Percentiles rank a stretch among this genome's conserved stretches.
phyloP scores from a whole-genome alignment of 1,140 invertebrate genomes.

The Cylas formicarius region DNA sequence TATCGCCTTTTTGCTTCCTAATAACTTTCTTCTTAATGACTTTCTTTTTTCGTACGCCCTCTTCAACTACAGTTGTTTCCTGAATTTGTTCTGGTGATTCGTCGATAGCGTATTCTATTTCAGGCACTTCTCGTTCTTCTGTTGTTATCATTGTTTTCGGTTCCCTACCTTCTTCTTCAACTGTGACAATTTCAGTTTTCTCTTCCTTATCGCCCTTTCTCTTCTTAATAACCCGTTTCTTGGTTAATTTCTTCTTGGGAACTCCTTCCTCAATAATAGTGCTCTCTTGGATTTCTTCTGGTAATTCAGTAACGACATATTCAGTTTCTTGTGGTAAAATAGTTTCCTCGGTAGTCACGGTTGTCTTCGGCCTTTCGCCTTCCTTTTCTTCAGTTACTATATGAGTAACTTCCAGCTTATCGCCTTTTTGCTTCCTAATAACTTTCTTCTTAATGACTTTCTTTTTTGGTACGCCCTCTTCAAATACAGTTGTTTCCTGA shows the following conservation, averaged over 20 bases:
- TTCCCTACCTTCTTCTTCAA: constrained; percentile 38
- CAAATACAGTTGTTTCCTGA: constrained; percentile 26
- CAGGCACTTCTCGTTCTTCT: constrained; percentile 28
- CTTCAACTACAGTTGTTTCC: constrained; percentile 6
- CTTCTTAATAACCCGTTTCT: constrained; percentile 36
- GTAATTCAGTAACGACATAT: constrained; percentile 22
- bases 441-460: constrained; percentile 28
- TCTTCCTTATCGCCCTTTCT: constrained; percentile 35
- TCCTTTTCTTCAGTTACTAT: constrained; percentile 36
- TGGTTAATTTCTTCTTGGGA: constrained; percentile 29
- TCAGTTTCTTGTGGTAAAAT: constrained; percentile 15
- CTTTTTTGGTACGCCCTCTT: constrained; percentile 24
- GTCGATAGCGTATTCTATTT: constrained; percentile 7
- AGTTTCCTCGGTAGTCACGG: constrained; percentile 30
- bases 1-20: constrained; percentile 37
- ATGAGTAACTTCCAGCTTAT: constrained; percentile 36
- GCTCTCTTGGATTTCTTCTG: constrained; percentile 29
- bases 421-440: constrained; percentile 31
- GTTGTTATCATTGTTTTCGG: constrained; percentile 40
- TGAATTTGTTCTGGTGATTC: constrained; percentile 17
- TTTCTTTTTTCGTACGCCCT: constrained; percentile 12
- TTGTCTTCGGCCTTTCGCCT: constrained; percentile 33
- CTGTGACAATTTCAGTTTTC: constrained; percentile 33
- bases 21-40: constrained; percentile 37
- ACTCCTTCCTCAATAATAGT: constrained; percentile 27